phyloP scores from a whole-genome alignment of 1,140 invertebrate species.

The Drosophila parabipectinata region DNA sequence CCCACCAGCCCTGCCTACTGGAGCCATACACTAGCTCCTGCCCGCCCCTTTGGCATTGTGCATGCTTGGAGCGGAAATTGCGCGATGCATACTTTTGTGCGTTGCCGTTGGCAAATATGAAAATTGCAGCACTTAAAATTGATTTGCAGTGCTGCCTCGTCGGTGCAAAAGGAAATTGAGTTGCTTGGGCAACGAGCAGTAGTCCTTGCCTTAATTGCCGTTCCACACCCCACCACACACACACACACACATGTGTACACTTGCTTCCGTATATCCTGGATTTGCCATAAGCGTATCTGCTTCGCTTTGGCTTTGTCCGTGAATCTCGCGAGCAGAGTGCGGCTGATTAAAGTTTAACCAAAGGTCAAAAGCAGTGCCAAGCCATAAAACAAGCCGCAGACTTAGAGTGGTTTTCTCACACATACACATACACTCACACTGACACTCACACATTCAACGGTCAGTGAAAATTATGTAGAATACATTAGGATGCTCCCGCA shows the following conservation, averaged over 20 bases:
- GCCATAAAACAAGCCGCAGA: constrained; percentile 81
- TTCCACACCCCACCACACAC: not conserved
- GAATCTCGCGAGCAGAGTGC: constrained; percentile 38
- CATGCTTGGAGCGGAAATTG: constrained; percentile 71
- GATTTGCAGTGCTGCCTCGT: constrained; percentile 57
- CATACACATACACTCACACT: constrained; percentile 26
- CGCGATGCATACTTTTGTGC: constrained; percentile 71
- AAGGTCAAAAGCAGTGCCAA: constrained; percentile 80
- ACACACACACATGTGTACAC: constrained; percentile 5
- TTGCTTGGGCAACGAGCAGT: constrained; percentile 53
- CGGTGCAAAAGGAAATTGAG: constrained; percentile 65
- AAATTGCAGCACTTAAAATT: constrained; percentile 73
- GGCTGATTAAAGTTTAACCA: constrained; percentile 77
- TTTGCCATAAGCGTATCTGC: constrained; percentile 22
- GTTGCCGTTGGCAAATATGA: constrained; percentile 67
- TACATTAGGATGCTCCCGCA: constrained; percentile 57
- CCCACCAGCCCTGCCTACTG: not conserved
- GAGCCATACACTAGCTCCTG: not conserved
- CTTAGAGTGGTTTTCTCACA: constrained; percentile 47
- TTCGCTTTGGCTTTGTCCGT: constrained; percentile 22
- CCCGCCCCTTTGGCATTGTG: constrained; percentile 21
- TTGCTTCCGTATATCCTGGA: constrained; percentile 1
- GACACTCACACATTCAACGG: constrained; percentile 25
- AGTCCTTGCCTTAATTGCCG: constrained; percentile 57
- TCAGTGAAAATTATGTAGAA: constrained; percentile 76